Base-by-base conservation (phyloP, 2,797 vertebrate species). In the Myotis vivesi region DNA sequence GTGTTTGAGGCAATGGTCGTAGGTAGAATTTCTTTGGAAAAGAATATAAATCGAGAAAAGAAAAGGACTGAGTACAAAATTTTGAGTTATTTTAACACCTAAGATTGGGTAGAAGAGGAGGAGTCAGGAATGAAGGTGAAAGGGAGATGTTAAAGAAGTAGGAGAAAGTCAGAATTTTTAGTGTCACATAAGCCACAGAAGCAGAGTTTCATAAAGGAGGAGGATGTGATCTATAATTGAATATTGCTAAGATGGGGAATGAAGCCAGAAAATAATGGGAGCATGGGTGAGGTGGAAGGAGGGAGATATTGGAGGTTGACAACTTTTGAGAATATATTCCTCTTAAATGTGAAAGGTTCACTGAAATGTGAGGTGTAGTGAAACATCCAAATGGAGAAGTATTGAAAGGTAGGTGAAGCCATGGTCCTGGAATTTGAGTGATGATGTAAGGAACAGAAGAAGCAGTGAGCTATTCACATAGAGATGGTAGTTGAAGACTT, bases 11-110 rank as follows among this genome's bases (percentile, higher is more conserved):
- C 55, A 84, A 15, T 25, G 22, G n/a, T 86, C n/a, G n/a, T 90
- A 68, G 72, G 38, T 95, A 66, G 38, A 79, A 84, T 84, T 91
- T 33, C 57, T 38, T 79, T 36, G 17, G 72, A 73, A 91, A 91
- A 62, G 10, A 88, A 33, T 79, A n/a, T 44, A 94, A 75, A 69
- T 76, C 8, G 5, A 71, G 55, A 79, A 84, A 73, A 81, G 49
- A 66, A 59, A 62, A 91, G 36, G 25, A 57, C 25, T 87, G 49
- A 80, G 57, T 51, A 68, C 5, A 84, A 38, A 80, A 83, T 49
- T 53, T 49, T 53, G 55, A 90, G 69, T 55, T 79, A 92, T 89
- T 59, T 94, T 49, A 80, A 38, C 49, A 66, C 88, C 69, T 80
- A 90, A 80, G 85, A 71, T 38, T 81, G 22, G 25, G 30, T 72